Conservation (phyloP, 2,797 vertebrate genomes). For the Danio choprae region DNA sequence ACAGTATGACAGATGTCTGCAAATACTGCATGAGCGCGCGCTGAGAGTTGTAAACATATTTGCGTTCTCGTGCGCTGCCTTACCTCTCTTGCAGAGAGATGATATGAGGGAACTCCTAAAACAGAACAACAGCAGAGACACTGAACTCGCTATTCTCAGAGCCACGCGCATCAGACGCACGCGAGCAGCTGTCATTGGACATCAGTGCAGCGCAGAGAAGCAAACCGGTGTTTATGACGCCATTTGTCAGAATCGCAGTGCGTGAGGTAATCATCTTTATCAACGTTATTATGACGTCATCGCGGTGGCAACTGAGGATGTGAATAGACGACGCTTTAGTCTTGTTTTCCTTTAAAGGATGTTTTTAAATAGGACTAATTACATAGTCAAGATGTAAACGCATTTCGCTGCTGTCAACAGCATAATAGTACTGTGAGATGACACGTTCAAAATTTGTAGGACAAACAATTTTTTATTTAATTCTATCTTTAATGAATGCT, state of each 20-base stretch:
- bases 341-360: too few species aligned
- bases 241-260: conserved; percentile 5
- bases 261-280: background rate
- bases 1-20: background rate
- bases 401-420: too few species aligned
- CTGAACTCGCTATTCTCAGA: background rate
- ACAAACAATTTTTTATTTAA: too few species aligned
- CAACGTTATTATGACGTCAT: background rate
- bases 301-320: background rate
- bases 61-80: background rate
- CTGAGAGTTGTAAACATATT: background rate
- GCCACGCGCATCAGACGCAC: background rate
- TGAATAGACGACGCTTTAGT: too few species aligned
- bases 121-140: background rate
- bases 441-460: too few species aligned
- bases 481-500: too few species aligned
- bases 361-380: too few species aligned
- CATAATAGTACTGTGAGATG: too few species aligned
- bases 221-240: background rate
- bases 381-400: too few species aligned
- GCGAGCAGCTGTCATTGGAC: background rate
- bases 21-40: background rate
- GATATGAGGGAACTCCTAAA: background rate
- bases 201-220: background rate
- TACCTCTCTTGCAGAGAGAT: conserved; percentile 11